phyloP scores from a whole-genome alignment of 2,797 vertebrate genomes.

The Melanotaenia nigrans region DNA sequence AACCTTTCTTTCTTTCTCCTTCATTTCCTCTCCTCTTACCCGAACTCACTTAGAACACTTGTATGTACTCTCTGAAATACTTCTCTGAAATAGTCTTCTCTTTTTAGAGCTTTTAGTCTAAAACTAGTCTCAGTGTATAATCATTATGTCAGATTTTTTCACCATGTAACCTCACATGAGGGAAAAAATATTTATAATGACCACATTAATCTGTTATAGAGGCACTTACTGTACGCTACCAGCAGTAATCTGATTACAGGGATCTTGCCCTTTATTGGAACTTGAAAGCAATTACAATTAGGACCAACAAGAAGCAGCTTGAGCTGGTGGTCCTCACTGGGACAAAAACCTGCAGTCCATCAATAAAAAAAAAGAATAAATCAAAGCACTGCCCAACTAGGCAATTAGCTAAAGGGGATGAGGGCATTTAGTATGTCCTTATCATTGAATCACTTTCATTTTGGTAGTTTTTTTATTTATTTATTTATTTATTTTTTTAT shows the following conservation, averaged over 20 bases:
- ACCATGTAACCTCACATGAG: not conserved
- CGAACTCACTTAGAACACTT: conserved; percentile 7
- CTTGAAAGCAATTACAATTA: not conserved
- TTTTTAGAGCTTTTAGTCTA: not conserved
- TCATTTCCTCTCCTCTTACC: conserved; percentile 5
- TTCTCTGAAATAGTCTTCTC: not conserved
- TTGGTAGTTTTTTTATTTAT: not conserved
- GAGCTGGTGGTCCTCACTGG: not conserved
- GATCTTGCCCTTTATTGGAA: not conserved
- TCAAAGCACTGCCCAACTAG: conserved; percentile 23
- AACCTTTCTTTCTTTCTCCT: conserved; percentile 23
- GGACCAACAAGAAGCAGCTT: not conserved
- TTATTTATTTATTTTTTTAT: no score
- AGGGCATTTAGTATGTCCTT: not conserved
- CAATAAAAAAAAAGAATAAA: conserved; percentile 12
- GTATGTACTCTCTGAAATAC: not conserved
- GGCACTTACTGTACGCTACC: not conserved
- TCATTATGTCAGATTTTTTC: no score
- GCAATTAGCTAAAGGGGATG: conserved; percentile 20
- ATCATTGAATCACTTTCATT: not conserved
- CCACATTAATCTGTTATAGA: not conserved
- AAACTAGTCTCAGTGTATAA: not conserved
- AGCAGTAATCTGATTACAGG: not conserved
- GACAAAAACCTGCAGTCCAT: not conserved
- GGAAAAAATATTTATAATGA: no score